Base-by-base conservation (phyloP, 2,797 vertebrate species). In the Phylloscopus collybita region DNA sequence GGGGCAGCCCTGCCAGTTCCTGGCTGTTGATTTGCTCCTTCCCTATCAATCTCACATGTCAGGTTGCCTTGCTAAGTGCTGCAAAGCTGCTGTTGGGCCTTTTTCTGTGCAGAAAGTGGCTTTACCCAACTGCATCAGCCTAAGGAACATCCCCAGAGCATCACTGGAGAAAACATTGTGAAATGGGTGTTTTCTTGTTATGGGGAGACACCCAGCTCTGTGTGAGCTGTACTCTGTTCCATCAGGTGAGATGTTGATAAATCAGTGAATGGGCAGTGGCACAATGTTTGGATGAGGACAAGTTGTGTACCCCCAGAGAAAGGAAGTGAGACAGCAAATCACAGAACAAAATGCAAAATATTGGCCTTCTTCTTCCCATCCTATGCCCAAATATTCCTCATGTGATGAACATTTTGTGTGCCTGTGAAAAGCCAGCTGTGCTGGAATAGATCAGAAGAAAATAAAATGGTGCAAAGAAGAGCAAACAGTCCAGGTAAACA, bases 1-100 rank as follows among this genome's bases (percentile, higher is more conserved):
- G 71, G 73, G 59, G 85, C 85, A 94, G 57, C 78, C 38, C 54
- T 80, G 71, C 67, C 92, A 80, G 59, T 8, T 92, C 50, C 62
- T 88, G 72, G 23, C 69, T 91, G 16, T 80, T 87, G 67, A 18
- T 51, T 78, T 73, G 51, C 65, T 78, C 64, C 59, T 76, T 81
- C 83, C 19, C 3, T 61, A 80, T 94, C 82, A 91, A 42, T 97
- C 87, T 62, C 61, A 9, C 7, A 0, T 8, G 51, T 57, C 22
- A 9, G 19, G 10, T 38, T 66, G 61, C 70, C 51, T 85, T 70
- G 26, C 69, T 53, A 12, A 79, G 76, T 34, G 61, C 79, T 75
- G 64, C 30, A 69, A 25, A 64, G 51, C 51, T 69, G 60, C 73
- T 90, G 0, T 13, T 86, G 70, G 42, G 47, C 60, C 54, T 34